phyloP scores from a whole-genome alignment of 2,888 invertebrate species.

The Dasypogon diadema region DNA sequence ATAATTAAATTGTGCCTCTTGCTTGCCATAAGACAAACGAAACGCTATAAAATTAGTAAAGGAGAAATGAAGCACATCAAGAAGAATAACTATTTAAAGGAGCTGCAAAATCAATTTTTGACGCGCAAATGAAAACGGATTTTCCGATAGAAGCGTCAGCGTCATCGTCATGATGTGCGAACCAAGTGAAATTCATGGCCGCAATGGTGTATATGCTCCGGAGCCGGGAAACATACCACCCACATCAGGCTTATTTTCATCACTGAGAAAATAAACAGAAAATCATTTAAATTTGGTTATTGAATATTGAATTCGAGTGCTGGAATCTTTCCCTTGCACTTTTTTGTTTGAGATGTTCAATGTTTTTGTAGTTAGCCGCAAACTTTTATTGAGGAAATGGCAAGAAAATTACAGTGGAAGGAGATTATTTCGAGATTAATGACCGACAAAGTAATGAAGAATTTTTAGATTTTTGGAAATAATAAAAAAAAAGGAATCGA shows the following conservation, averaged over 20 bases:
- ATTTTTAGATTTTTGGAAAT: no score
- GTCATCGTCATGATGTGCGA: neutral
- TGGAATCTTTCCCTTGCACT: no score
- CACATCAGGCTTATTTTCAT: conserved; percentile 40
- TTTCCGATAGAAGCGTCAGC: conserved; percentile 20
- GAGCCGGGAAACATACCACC: neutral
- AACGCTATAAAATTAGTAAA: conserved; percentile 12
- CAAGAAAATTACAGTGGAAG: neutral
- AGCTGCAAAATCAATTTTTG: conserved; percentile 39
- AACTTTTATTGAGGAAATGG: neutral
- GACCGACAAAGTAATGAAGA: no score
- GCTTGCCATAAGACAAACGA: conserved; percentile 19
- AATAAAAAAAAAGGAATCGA: no score
- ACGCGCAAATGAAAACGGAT: conserved; percentile 44
- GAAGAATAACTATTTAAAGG: conserved; percentile 6
- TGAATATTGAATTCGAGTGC: neutral
- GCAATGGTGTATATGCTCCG: neutral
- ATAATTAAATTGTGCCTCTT: conserved; percentile 15
- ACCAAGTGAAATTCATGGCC: conserved; percentile 3
- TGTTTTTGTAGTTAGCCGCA: no score
- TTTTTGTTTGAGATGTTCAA: no score
- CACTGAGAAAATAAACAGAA: conserved; percentile 30
- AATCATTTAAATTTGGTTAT: conserved; percentile 16
- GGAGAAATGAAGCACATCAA: neutral
- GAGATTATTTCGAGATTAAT: conserved; percentile 16